Evolutionary conservation across 2,113 vertebrate genomes (phyloP).

Genomic region (Lasiurus cinereus): DNA sequence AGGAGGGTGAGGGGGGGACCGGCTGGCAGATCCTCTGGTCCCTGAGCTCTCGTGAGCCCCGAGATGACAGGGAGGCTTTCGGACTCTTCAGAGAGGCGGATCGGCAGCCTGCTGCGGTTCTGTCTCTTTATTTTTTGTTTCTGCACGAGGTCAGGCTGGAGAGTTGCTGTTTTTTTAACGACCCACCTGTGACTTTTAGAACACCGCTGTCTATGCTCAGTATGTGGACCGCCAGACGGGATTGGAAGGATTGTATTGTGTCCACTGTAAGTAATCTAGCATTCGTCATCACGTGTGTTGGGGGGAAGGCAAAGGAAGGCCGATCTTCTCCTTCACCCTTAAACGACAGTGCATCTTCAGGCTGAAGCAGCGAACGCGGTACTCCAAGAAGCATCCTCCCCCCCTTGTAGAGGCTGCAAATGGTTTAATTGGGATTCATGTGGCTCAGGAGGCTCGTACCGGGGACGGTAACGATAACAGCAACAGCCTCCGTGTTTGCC

Average conservation of each 20-base stretch:
- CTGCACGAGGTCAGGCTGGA: conserved; percentile 63
- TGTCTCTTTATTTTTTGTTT: conserved; percentile 47
- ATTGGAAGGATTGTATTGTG: conserved; percentile 66
- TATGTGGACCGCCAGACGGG: conserved; percentile 53
- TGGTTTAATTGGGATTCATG: conserved; percentile 88
- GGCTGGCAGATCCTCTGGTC: conserved; percentile 85
- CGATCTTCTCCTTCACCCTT: conserved; percentile 44
- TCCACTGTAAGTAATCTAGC: conserved; percentile 57
- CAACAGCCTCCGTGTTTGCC: conserved; percentile 83
- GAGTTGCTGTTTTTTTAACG: background rate
- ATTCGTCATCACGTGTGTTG: conserved; percentile 71
- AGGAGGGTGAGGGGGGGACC: conserved; percentile 84
- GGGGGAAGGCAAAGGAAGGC: conserved; percentile 40
- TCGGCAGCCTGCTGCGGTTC: conserved; percentile 36
- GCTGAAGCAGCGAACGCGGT: conserved; percentile 72
- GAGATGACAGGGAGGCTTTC: conserved; percentile 59
- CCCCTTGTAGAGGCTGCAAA: conserved; percentile 81
- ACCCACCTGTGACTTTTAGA: conserved; percentile 68
- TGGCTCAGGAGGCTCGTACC: conserved; percentile 84
- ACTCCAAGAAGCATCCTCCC: conserved; percentile 79
- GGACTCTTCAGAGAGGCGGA: conserved; percentile 63
- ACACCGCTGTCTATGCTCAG: background rate
- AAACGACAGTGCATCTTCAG: conserved; percentile 62
- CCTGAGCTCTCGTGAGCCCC: conserved; percentile 77
- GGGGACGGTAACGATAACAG: conserved; percentile 83